Percentiles rank a stretch among this genome's conserved stretches.
phyloP scores from a whole-genome alignment of 2,888 invertebrate genomes.

The Lagria hirta region DNA sequence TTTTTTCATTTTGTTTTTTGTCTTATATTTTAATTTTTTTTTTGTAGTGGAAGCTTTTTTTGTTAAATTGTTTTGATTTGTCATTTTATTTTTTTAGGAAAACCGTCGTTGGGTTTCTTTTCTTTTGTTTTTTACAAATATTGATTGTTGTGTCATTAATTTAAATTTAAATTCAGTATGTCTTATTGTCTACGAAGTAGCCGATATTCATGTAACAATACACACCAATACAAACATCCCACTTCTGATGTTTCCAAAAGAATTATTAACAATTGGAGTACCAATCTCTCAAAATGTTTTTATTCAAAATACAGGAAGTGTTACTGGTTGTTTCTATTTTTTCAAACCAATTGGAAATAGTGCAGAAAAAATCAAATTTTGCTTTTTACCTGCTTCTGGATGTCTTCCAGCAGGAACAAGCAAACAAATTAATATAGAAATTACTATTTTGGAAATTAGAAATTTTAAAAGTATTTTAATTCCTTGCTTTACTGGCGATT shows the following conservation, averaged over 20 bases:
- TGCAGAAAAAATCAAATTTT: slow-evolving; percentile 39
- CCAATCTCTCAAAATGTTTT: slow-evolving; percentile 38
- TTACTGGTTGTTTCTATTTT: slow-evolving; percentile 41
- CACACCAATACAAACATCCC: slow-evolving; percentile 39
- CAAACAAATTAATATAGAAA: slow-evolving; percentile 37
- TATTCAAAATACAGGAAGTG: slow-evolving; percentile 45
- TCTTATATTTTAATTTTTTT: too few species aligned
- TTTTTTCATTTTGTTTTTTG: too few species aligned
- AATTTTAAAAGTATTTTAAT: slow-evolving; percentile 46
- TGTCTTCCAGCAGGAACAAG: slow-evolving; percentile 36
- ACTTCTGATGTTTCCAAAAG: slow-evolving; percentile 42
- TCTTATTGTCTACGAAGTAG: slow-evolving; percentile 42
- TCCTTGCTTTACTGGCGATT: slow-evolving; percentile 49
- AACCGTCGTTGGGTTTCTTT: slow-evolving; percentile 34
- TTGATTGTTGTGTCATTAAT: too few species aligned
- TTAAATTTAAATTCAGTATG: too few species aligned
- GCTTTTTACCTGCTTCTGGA: slow-evolving; percentile 43
- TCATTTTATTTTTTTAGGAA: slow-evolving; percentile 20
- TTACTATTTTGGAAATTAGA: slow-evolving; percentile 47
- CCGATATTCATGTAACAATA: slow-evolving; percentile 38
- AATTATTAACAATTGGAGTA: slow-evolving; percentile 44
- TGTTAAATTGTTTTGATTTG: neutral
- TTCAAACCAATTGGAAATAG: slow-evolving; percentile 43
- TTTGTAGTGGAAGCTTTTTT: too few species aligned
- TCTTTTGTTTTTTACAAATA: too few species aligned